Evolutionary conservation across 2,888 invertebrate species (phyloP).

Genomic region (Matsumyia berberina): DNA sequence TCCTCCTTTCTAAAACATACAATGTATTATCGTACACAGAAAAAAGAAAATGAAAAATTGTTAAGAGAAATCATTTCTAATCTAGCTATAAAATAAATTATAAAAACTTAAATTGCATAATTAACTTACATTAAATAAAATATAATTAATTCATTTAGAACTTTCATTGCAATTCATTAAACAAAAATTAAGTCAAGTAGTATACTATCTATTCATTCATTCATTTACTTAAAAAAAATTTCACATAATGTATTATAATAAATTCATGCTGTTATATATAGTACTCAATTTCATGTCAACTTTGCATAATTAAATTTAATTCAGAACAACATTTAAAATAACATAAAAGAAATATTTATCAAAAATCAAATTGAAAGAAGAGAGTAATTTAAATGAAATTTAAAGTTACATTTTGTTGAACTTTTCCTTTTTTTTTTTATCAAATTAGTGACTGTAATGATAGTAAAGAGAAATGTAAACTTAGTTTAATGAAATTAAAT

Average conservation of each 20-base stretch:
- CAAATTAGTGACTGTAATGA: slow-evolving; percentile 5
- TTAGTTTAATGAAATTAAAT: slow-evolving; percentile 7
- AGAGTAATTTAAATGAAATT: neutral
- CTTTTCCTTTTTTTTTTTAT: slow-evolving; percentile 1
- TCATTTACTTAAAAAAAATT: slow-evolving; percentile 23
- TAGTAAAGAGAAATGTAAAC: slow-evolving; percentile 16
- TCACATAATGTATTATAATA: slow-evolving; percentile 35
- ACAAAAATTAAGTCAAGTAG: neutral
- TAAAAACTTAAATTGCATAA: slow-evolving; percentile 34
- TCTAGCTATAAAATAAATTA: slow-evolving; percentile 40
- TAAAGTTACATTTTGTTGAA: slow-evolving; percentile 15
- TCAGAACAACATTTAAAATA: slow-evolving; percentile 14
- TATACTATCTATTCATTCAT: slow-evolving; percentile 27
- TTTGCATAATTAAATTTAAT: slow-evolving; percentile 23
- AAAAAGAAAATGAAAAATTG: neutral
- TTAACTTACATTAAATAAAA: slow-evolving; percentile 27
- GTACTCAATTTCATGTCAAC: slow-evolving; percentile 28
- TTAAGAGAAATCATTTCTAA: slow-evolving; percentile 24
- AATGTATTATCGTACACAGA: slow-evolving; percentile 16
- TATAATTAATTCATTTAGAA: slow-evolving; percentile 25
- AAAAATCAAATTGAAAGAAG: slow-evolving; percentile 1
- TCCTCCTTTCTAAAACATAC: slow-evolving; percentile 2
- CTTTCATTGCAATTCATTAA: slow-evolving; percentile 25
- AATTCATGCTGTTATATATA: slow-evolving; percentile 36
- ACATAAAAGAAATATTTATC: slow-evolving; percentile 1